phyloP scores from a whole-genome alignment of 2,113 vertebrate species.

The Bubalus kerabau region DNA sequence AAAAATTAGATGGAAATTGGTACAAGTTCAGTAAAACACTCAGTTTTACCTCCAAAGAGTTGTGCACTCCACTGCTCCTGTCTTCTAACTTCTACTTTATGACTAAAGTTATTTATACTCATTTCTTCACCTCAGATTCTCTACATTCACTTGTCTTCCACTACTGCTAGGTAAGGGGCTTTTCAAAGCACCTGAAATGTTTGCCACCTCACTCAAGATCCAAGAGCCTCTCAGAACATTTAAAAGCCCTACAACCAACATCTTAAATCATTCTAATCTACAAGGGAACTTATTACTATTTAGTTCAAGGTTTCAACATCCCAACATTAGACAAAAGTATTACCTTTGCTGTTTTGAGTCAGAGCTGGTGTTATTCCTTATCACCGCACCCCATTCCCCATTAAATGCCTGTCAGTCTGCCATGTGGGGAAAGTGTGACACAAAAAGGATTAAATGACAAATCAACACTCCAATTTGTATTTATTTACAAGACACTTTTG shows the following conservation, averaged over 20 bases:
- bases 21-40: background rate
- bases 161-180: background rate
- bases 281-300: background rate
- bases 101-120: background rate
- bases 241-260: background rate
- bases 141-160: background rate
- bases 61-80: background rate
- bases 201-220: background rate
- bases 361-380: background rate
- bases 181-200: background rate
- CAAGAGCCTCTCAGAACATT: background rate
- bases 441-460: background rate
- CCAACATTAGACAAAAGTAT: background rate
- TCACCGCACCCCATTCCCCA: background rate
- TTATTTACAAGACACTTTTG: background rate
- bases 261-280: background rate
- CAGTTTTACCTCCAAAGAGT: background rate
- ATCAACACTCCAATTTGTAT: background rate
- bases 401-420: background rate
- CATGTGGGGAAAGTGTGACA: background rate
- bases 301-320: background rate
- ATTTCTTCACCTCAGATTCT: background rate
- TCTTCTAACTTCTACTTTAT: background rate
- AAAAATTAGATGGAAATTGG: background rate
- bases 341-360: background rate